These are phyloP conservation scores for Alligator mississippiensis DNA, from an alignment of 2,113 vertebrate species.

Conservation along the genomic window DNA sequence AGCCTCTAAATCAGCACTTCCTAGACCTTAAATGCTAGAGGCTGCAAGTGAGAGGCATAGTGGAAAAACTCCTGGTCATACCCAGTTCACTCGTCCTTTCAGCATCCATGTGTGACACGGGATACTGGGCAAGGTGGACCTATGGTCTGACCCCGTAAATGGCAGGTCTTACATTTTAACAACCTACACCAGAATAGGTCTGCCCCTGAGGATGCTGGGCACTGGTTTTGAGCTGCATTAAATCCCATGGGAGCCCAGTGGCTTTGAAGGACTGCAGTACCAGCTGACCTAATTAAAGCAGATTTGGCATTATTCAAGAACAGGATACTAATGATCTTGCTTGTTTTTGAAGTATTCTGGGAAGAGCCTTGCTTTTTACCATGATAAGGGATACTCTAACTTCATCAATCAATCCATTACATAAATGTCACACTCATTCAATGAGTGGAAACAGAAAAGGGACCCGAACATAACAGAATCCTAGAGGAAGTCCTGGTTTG, in stretches of 20 bases:
- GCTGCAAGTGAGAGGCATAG: too few relatives aligned
- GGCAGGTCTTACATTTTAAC: too few relatives aligned
- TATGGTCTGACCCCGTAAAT: too few relatives aligned
- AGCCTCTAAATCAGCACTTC: too few relatives aligned
- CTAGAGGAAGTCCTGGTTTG: not conserved
- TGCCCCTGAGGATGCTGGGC: constrained; percentile 18
- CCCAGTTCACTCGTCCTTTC: too few relatives aligned
- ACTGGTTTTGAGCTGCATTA: constrained; percentile 9
- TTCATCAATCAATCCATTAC: not conserved
- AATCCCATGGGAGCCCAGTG: constrained; percentile 56
- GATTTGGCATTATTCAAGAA: constrained; percentile 45
- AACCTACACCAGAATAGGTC: not conserved
- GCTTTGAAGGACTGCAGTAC: constrained; percentile 59
- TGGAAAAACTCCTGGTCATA: too few relatives aligned
- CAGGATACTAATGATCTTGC: constrained; percentile 4
- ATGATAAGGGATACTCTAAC: too few relatives aligned
- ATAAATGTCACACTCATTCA: not conserved
- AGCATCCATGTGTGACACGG: too few relatives aligned
- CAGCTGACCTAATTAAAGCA: constrained; percentile 59
- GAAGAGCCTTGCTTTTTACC: constrained; percentile 26
- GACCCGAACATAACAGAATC: not conserved
- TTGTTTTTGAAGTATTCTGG: constrained; percentile 50
- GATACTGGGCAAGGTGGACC: too few relatives aligned
- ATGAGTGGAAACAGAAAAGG: not conserved
- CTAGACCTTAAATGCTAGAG: too few relatives aligned